Conservation (phyloP, 2,888 invertebrate species). For the Aproaerema taeniolella region DNA sequence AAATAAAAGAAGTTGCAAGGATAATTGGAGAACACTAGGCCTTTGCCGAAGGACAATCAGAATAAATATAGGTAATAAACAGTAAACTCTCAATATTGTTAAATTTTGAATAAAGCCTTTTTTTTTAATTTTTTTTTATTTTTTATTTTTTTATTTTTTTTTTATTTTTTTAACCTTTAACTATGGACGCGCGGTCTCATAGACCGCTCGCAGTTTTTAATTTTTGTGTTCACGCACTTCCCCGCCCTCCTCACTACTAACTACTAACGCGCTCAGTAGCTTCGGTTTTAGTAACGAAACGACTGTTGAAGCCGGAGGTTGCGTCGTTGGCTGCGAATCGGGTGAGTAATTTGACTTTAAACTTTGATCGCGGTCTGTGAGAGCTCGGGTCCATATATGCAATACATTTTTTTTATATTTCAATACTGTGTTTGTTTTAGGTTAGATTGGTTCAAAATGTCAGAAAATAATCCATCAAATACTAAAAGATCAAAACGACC, state of each 20-base stretch:
- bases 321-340: constrained; percentile 11
- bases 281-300: constrained; percentile 14
- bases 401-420: constrained; percentile 3
- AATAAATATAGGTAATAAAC: too few relatives aligned
- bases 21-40: background rate
- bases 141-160: background rate
- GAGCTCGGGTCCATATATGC: constrained; percentile 12
- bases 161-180: constrained; percentile 9
- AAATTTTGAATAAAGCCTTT: too few relatives aligned
- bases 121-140: too few relatives aligned
- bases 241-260: constrained; percentile 8
- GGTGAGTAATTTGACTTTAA: constrained; percentile 12
- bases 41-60: too few relatives aligned
- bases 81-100: too few relatives aligned
- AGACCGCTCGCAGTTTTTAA: constrained; percentile 11
- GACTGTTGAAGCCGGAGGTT: constrained; percentile 10
- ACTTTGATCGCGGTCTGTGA: constrained; percentile 13
- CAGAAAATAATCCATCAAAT: too few relatives aligned
- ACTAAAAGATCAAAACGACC: constrained; percentile 5
- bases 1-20: background rate
- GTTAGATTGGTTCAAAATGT: constrained; percentile 2
- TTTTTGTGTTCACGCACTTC: constrained; percentile 8
- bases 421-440: constrained; percentile 4
- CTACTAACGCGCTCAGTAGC: constrained; percentile 11
- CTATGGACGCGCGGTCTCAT: constrained; percentile 10